Evolutionary conservation across 1,140 invertebrate genomes (phyloP).

Genomic region (Drosophila dunni): DNA sequence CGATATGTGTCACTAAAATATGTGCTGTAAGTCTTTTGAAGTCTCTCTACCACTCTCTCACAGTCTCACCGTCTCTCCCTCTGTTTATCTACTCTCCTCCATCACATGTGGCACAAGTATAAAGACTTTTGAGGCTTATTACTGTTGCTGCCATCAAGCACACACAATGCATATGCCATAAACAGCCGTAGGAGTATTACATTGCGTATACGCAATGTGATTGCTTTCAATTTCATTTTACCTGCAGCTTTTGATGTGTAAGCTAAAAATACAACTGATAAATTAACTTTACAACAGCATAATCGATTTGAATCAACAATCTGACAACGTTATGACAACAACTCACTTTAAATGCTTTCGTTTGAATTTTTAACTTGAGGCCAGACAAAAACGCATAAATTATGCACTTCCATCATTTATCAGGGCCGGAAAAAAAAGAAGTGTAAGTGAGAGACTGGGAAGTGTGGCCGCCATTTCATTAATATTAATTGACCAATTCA

Average conservation of each 20-base stretch:
- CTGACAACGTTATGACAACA: slow-evolving; percentile 4
- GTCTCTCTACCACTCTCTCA: slow-evolving; percentile 10
- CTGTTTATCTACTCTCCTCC: neutral
- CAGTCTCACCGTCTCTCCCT: neutral
- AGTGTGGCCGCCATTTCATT: slow-evolving; percentile 61
- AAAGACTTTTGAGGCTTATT: slow-evolving; percentile 58
- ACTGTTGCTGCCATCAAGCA: slow-evolving; percentile 54
- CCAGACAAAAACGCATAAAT: slow-evolving; percentile 47
- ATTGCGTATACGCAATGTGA: slow-evolving; percentile 62
- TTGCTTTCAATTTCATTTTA: slow-evolving; percentile 30
- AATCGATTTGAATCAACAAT: slow-evolving; percentile 32
- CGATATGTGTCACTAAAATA: slow-evolving; percentile 66
- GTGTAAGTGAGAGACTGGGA: neutral
- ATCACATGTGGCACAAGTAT: slow-evolving; percentile 38
- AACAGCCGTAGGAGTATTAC: neutral
- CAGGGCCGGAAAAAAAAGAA: slow-evolving; percentile 5
- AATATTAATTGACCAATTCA: slow-evolving; percentile 82
- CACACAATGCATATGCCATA: slow-evolving; percentile 33
- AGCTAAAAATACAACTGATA: slow-evolving; percentile 71
- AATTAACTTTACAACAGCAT: slow-evolving; percentile 69
- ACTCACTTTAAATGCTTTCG: slow-evolving; percentile 19
- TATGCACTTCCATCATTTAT: slow-evolving; percentile 46
- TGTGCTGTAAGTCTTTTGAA: slow-evolving; percentile 71
- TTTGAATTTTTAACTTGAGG: slow-evolving; percentile 28
- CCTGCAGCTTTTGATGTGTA: slow-evolving; percentile 47